Evolutionary conservation across 2,888 invertebrate species (phyloP).

Genomic region (Amblyteles armatorius): DNA sequence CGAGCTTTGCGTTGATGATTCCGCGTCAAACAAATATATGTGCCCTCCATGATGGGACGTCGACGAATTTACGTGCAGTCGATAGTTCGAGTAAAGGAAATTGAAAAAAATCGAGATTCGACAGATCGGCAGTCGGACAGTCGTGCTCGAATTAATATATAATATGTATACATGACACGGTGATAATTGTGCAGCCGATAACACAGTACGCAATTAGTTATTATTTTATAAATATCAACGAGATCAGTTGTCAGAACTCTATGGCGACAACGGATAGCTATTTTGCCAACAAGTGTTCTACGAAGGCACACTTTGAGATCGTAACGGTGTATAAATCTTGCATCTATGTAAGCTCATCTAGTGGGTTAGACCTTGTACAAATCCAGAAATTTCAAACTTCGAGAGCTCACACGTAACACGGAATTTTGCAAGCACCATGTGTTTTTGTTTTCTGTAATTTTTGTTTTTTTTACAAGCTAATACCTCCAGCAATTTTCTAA

Average conservation of each 20-base stretch:
- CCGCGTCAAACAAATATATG: constrained; percentile 9
- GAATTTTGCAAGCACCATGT: constrained; percentile 40
- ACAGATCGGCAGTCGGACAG: constrained; percentile 10
- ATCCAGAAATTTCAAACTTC: constrained; percentile 21
- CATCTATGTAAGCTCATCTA: constrained; percentile 60
- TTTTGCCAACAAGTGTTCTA: constrained; percentile 60
- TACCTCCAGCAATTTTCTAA: constrained; percentile 4
- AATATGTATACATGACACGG: neutral
- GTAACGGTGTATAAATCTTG: constrained; percentile 64
- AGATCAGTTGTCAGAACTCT: constrained; percentile 47
- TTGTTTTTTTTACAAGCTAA: neutral
- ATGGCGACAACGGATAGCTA: constrained; percentile 52
- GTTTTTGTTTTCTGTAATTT: neutral
- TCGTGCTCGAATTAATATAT: constrained; percentile 4
- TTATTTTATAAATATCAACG: constrained; percentile 54
- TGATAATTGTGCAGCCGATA: constrained; percentile 27
- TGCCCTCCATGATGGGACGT: neutral
- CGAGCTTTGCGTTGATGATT: constrained; percentile 4
- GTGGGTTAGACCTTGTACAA: constrained; percentile 41
- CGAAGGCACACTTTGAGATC: constrained; percentile 68
- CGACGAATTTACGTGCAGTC: constrained; percentile 12
- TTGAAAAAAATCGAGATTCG: constrained; percentile 22
- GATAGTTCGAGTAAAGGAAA: neutral
- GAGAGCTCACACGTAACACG: constrained; percentile 48
- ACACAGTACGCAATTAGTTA: constrained; percentile 31